These are phyloP conservation scores for Clusia tigrina DNA, from an alignment of 2,888 invertebrate species.

Conservation along the genomic window DNA sequence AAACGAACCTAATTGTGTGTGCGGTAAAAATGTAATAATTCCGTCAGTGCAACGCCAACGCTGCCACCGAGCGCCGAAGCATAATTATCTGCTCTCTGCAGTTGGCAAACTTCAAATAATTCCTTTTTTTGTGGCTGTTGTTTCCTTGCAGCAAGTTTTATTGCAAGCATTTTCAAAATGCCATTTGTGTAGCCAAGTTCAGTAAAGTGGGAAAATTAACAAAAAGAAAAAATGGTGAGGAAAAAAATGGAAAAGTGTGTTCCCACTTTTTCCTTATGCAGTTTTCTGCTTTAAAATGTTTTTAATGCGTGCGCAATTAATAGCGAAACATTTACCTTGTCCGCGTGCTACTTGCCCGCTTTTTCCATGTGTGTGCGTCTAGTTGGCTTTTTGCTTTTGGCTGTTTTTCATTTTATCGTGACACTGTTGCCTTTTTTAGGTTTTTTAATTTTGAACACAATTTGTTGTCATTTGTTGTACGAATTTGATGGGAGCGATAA, in stretches of 20 bases:
- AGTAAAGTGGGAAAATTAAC: neutral
- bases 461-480: slow-evolving; percentile 4
- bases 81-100: too few relatives aligned
- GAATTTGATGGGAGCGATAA: slow-evolving; percentile 6
- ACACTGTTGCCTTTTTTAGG: neutral
- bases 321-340: slow-evolving; percentile 28
- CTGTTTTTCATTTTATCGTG: neutral
- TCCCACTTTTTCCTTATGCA: too few relatives aligned
- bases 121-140: too few relatives aligned
- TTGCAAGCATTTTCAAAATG: too few relatives aligned
- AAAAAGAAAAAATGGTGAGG: neutral
- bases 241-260: too few relatives aligned
- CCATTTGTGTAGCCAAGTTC: neutral
- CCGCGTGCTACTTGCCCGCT: neutral
- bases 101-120: too few relatives aligned
- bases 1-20: neutral
- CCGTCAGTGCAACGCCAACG: neutral
- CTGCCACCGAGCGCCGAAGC: neutral
- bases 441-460: slow-evolving; percentile 1
- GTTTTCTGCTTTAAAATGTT: slow-evolving; percentile 14
- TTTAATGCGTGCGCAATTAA: slow-evolving; percentile 31
- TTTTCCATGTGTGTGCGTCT: neutral
- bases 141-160: too few relatives aligned
- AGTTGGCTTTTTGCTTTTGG: neutral
- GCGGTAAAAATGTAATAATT: neutral